These are phyloP conservation scores for Harpalus rufipes DNA, from an alignment of 2,888 invertebrate genomes.

Conservation along the genomic window DNA sequence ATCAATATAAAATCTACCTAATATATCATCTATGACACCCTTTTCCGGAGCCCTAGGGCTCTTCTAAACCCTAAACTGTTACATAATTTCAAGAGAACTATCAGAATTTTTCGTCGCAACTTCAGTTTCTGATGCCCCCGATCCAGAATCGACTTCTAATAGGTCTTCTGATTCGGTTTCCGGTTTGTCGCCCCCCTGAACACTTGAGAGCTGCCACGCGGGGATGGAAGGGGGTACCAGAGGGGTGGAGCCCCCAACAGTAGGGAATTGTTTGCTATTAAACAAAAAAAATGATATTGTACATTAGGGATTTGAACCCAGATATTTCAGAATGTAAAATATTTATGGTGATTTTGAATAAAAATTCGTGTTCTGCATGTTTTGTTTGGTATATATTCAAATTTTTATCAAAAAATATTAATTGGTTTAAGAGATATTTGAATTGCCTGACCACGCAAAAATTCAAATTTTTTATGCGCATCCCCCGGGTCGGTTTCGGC, in stretches of 20 bases:
- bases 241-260: constrained; percentile 80
- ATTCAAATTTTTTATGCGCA: neutral
- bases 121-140: constrained; percentile 84
- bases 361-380: too few relatives aligned
- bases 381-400: neutral
- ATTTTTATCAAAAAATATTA: neutral
- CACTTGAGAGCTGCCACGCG: constrained; percentile 87
- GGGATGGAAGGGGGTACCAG: constrained; percentile 86
- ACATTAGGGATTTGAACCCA: neutral
- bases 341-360: neutral
- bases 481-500: neutral
- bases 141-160: constrained; percentile 79
- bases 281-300: too few relatives aligned
- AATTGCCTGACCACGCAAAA: neutral
- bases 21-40: constrained; percentile 10
- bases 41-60: neutral
- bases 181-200: constrained; percentile 77
- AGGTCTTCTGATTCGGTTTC: constrained; percentile 79
- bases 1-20: neutral
- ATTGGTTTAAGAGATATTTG: neutral
- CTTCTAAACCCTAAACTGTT: constrained; percentile 71
- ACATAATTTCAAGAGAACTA: constrained; percentile 88
- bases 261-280: constrained; percentile 88
- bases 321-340: neutral
- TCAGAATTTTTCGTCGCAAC: constrained; percentile 87